Percentiles rank a stretch among this genome's conserved stretches.
These are phyloP conservation scores for Eupsilia transversa DNA, from an alignment of 2,888 invertebrate species.

Conservation along the genomic window DNA sequence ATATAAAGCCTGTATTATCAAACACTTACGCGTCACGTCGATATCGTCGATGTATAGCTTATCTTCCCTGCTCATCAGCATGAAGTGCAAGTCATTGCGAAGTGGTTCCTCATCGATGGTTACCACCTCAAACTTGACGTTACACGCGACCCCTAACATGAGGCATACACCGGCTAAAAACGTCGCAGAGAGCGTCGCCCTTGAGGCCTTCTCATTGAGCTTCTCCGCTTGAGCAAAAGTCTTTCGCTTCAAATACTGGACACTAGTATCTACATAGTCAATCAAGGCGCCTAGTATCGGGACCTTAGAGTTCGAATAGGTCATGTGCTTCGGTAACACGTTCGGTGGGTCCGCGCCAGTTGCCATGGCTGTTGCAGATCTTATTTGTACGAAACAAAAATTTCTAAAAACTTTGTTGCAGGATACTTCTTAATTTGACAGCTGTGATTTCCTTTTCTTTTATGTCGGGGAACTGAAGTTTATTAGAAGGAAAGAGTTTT, in stretches of 20 bases:
- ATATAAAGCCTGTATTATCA: conserved; percentile 22
- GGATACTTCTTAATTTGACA: conserved; percentile 65
- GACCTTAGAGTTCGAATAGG: conserved; percentile 79
- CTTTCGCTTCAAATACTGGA: conserved; percentile 76
- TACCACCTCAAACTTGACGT: conserved; percentile 86
- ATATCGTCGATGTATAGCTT: conserved; percentile 86
- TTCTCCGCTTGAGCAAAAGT: conserved; percentile 78
- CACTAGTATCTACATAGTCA: conserved; percentile 82
- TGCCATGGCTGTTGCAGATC: conserved; percentile 63
- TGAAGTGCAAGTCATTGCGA: conserved; percentile 81
- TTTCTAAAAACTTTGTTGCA: conserved; percentile 51
- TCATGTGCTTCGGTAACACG: conserved; percentile 74
- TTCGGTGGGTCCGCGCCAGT: conserved; percentile 67
- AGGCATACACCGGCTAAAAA: conserved; percentile 81
- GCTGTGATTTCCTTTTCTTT: conserved; percentile 25
- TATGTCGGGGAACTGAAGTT: neutral
- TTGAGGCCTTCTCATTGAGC: conserved; percentile 73
- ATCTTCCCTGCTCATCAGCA: conserved; percentile 84
- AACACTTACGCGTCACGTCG: conserved; percentile 82
- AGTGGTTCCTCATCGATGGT: conserved; percentile 79
- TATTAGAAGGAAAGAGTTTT: conserved; percentile 17
- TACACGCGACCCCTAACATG: conserved; percentile 79
- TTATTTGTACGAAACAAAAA: conserved; percentile 55
- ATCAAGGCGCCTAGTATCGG: conserved; percentile 83
- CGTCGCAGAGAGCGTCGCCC: conserved; percentile 75